Evolutionary conservation across 2,797 vertebrate genomes (phyloP).

Genomic region (Anguilla marmorata): DNA sequence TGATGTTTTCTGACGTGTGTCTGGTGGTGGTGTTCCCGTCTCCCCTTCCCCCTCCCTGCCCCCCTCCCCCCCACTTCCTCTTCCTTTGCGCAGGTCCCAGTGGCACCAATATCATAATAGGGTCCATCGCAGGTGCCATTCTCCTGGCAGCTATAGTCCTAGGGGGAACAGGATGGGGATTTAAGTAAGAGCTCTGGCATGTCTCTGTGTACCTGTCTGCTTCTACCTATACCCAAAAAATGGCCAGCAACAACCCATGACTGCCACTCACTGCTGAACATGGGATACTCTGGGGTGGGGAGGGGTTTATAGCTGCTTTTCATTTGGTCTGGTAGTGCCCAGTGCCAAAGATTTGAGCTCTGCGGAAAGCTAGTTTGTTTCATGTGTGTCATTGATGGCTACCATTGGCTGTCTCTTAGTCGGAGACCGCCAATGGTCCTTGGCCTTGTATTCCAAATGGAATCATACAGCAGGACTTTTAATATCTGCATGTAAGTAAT

Average conservation of each 20-base stretch:
- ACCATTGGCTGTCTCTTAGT: background rate
- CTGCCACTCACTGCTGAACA: slow-evolving; percentile 24
- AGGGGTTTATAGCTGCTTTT: background rate
- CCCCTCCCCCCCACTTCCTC: slow-evolving; percentile 41
- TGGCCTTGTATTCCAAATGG: background rate
- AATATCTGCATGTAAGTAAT: background rate
- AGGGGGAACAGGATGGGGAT: slow-evolving; percentile 97
- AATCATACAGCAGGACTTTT: background rate
- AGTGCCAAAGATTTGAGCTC: background rate
- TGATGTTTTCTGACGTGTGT: slow-evolving; percentile 35
- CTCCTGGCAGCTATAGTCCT: slow-evolving; percentile 94
- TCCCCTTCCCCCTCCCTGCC: background rate
- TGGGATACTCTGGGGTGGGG: background rate
- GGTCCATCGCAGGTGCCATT: slow-evolving; percentile 94
- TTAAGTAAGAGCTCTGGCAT: slow-evolving; percentile 85
- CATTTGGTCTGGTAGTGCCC: background rate
- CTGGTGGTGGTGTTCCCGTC: slow-evolving; percentile 26
- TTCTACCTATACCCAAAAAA: slow-evolving; percentile 66
- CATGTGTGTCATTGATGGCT: background rate
- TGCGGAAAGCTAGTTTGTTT: background rate
- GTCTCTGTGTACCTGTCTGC: slow-evolving; percentile 37
- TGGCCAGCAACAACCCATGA: slow-evolving; percentile 71
- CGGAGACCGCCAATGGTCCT: background rate
- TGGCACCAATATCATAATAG: slow-evolving; percentile 98
- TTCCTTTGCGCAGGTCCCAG: slow-evolving; percentile 85